phyloP scores from a whole-genome alignment of 2,888 invertebrate genomes.

The Steinernema hermaphroditum region DNA sequence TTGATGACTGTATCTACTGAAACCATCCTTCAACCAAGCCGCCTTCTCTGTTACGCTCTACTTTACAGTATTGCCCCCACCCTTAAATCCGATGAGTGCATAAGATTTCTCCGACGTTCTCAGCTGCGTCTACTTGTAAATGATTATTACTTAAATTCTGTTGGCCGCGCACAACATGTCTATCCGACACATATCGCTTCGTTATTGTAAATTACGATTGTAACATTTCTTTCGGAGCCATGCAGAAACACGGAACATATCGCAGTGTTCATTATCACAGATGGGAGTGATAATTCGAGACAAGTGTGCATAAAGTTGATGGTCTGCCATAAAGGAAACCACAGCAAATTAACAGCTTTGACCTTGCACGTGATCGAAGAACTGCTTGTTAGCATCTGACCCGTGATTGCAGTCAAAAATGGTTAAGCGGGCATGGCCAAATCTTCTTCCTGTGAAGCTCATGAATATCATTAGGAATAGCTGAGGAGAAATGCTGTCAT shows the following conservation, averaged over 20 bases:
- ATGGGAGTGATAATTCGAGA: too few species aligned
- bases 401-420: too few species aligned
- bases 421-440: too few species aligned
- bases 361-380: too few species aligned
- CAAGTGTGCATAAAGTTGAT: too few species aligned
- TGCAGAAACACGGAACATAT: background rate
- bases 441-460: too few species aligned
- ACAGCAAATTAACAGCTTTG: too few species aligned
- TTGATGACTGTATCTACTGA: background rate
- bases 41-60: background rate
- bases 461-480: too few species aligned
- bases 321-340: too few species aligned
- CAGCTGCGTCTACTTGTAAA: background rate
- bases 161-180: constrained; percentile 12
- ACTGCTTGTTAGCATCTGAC: too few species aligned
- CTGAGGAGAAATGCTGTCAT: too few species aligned
- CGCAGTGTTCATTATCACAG: too few species aligned
- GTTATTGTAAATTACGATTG: constrained; percentile 1
- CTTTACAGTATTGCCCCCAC: background rate
- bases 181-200: constrained; percentile 9
- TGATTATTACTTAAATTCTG: background rate
- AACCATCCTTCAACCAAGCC: background rate
- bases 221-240: background rate
- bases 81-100: constrained; percentile 4
- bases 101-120: constrained; percentile 16